Conservation (phyloP, 2,888 invertebrate species). For the Phragmatobia fuliginosa region DNA sequence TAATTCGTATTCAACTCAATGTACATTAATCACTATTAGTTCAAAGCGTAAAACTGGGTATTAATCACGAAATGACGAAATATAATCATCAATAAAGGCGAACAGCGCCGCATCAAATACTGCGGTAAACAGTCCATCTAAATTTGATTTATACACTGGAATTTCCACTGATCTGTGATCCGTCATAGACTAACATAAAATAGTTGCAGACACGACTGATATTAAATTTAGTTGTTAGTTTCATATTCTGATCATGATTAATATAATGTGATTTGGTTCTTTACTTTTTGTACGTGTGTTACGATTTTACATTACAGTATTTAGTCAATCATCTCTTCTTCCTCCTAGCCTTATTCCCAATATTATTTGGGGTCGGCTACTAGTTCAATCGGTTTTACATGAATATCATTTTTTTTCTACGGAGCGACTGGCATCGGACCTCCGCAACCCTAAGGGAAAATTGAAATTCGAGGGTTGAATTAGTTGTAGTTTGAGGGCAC, state of each 20-base stretch:
- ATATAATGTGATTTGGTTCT: too few relatives aligned
- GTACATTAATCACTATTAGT: conserved; percentile 18
- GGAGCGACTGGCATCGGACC: too few relatives aligned
- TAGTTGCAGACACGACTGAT: background rate
- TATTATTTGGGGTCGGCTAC: too few relatives aligned
- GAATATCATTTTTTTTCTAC: too few relatives aligned
- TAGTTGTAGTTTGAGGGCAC: too few relatives aligned
- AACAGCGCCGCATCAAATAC: conserved; percentile 36
- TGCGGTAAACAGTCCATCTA: conserved; percentile 57
- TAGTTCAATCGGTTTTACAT: too few relatives aligned
- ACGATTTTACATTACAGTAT: too few relatives aligned
- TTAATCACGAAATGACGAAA: conserved; percentile 20
- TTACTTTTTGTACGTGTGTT: too few relatives aligned
- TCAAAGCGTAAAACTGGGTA: conserved; percentile 18
- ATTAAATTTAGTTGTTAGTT: background rate
- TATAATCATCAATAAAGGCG: conserved; percentile 35
- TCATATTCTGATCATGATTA: background rate
- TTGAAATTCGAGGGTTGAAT: too few relatives aligned
- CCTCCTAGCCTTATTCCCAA: too few relatives aligned
- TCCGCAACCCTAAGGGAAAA: too few relatives aligned
- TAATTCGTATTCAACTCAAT: background rate
- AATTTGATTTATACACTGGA: conserved; percentile 68
- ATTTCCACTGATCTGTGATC: conserved; percentile 64
- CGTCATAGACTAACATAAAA: conserved; percentile 47
- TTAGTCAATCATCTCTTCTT: too few relatives aligned